Evolutionary conservation across 2,113 vertebrate genomes (phyloP).

Genomic region (Butorides virescens): DNA sequence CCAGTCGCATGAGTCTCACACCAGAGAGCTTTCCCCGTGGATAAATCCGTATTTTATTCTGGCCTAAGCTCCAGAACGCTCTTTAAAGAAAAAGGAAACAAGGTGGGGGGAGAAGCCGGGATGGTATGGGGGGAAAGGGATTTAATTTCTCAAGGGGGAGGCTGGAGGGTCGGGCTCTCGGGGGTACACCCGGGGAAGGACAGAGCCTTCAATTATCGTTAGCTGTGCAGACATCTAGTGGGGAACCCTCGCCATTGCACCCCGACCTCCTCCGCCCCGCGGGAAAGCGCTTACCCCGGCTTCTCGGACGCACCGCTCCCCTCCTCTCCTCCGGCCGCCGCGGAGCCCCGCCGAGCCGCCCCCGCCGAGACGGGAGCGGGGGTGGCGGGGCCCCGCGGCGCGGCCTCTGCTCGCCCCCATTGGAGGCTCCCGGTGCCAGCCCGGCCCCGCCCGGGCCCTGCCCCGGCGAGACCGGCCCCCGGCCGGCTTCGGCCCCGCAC

Average conservation of each 20-base stretch:
- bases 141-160: neutral
- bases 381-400: neutral
- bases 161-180: neutral
- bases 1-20: conserved; percentile 54
- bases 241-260: conserved; percentile 74
- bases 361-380: neutral
- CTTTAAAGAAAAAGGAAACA: neutral
- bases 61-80: conserved; percentile 3
- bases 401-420: neutral
- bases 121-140: neutral
- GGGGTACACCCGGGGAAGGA: neutral
- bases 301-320: neutral
- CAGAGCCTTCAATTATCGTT: conserved; percentile 30
- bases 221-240: conserved; percentile 83
- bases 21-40: neutral
- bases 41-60: conserved; percentile 47
- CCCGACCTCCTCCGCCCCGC: neutral
- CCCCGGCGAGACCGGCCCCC: neutral
- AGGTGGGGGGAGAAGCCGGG: accelerated
- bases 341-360: neutral
- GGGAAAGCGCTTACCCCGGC: neutral
- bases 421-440: neutral
- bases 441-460: neutral
- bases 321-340: neutral
- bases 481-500: neutral